These are phyloP conservation scores for Gambusia holbrooki DNA, from an alignment of 2,113 vertebrate genomes.

Conservation along the genomic window DNA sequence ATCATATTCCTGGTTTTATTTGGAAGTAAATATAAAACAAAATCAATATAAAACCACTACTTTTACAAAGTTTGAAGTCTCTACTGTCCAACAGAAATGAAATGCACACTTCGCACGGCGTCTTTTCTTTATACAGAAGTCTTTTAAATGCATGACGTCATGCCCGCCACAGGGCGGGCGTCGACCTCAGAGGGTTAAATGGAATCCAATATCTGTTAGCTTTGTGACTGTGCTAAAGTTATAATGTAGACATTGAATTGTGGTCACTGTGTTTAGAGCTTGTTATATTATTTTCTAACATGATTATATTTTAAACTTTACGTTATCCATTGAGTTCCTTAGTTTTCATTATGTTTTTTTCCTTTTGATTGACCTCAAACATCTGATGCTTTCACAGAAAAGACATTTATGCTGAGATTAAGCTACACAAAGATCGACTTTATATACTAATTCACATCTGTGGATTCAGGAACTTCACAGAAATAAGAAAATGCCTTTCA, in stretches of 20 bases:
- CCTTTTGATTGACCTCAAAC: not conserved
- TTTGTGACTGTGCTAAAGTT: not conserved
- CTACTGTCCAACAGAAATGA: too few relatives aligned
- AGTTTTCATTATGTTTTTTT: not conserved
- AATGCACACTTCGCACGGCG: too few relatives aligned
- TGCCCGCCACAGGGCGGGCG: too few relatives aligned
- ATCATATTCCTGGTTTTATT: too few relatives aligned
- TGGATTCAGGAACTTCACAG: not conserved
- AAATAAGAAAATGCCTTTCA: not conserved
- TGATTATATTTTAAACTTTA: not conserved
- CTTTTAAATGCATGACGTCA: too few relatives aligned
- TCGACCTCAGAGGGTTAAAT: too few relatives aligned
- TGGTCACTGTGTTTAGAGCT: not conserved
- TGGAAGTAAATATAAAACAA: too few relatives aligned
- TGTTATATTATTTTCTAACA: not conserved
- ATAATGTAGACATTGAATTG: too few relatives aligned
- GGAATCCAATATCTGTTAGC: not conserved
- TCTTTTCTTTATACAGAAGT: too few relatives aligned
- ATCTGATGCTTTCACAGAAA: not conserved
- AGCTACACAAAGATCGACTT: not conserved
- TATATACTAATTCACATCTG: not conserved
- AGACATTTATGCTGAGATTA: not conserved
- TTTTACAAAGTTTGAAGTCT: too few relatives aligned
- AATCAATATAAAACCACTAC: too few relatives aligned
- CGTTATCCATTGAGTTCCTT: not conserved